phyloP scores from a whole-genome alignment of 2,797 vertebrate species.

The Anguilla marmorata region DNA sequence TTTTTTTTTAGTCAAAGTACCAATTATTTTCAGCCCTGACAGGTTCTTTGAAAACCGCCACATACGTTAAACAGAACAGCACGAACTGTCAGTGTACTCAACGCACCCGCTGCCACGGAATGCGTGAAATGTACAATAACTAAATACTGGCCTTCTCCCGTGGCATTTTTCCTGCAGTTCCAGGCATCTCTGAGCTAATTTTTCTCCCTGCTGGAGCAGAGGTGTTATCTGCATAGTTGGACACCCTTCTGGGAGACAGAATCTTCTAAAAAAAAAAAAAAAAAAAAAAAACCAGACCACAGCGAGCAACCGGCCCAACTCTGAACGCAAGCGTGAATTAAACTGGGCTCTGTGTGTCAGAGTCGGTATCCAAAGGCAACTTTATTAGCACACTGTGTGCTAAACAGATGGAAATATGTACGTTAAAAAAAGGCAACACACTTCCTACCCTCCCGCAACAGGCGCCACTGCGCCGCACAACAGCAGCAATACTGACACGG shows the following conservation, averaged over 20 bases:
- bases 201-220: neutral
- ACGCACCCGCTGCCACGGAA: neutral
- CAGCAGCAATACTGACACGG: neutral
- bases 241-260: neutral
- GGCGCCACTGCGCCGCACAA: neutral
- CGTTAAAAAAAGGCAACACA: no score
- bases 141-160: neutral
- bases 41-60: neutral
- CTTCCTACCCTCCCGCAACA: neutral
- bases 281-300: slow-evolving; percentile 15
- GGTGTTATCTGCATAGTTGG: slow-evolving; percentile 6
- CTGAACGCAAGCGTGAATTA: neutral
- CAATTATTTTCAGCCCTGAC: neutral
- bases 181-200: neutral
- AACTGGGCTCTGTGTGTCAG: neutral
- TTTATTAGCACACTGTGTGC: neutral
- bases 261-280: slow-evolving; percentile 9
- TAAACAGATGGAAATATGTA: neutral
- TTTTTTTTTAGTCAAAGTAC: neutral
- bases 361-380: slow-evolving; percentile 5
- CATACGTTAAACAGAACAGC: neutral
- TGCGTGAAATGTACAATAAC: neutral
- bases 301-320: neutral
- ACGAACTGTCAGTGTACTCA: neutral
- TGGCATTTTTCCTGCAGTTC: neutral